A percentile compares a stretch with the other conserved stretches of the same genome.
phyloP scores from a whole-genome alignment of 2,888 invertebrate genomes.

The Sinohyriopsis cumingii region DNA sequence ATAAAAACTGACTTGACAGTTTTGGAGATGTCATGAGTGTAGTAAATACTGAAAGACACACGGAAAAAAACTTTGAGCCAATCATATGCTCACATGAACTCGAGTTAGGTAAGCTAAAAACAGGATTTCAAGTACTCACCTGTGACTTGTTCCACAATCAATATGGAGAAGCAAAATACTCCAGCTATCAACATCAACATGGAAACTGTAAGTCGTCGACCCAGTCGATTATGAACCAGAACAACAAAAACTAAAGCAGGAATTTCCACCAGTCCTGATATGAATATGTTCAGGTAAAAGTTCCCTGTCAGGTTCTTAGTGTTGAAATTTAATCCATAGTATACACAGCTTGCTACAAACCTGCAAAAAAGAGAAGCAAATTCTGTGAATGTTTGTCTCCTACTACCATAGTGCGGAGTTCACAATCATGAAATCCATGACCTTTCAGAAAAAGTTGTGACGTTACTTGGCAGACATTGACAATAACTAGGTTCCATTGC shows the following conservation, averaged over 20 bases:
- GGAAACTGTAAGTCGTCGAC: constrained; percentile 60
- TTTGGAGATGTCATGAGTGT: no score
- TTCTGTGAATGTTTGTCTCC: not conserved
- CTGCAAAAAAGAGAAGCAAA: constrained; percentile 37
- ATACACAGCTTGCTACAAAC: constrained; percentile 68
- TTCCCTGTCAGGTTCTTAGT: constrained; percentile 63
- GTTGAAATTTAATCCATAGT: constrained; percentile 67
- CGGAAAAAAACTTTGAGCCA: no score
- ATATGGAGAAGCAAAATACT: constrained; percentile 59
- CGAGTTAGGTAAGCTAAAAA: not conserved
- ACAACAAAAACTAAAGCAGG: constrained; percentile 66
- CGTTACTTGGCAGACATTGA: no score
- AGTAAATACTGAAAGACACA: no score
- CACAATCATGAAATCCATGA: no score
- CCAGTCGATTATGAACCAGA: constrained; percentile 61
- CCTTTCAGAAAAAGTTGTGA: no score
- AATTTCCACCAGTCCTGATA: constrained; percentile 67
- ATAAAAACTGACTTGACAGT: no score
- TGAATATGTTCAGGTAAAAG: constrained; percentile 64
- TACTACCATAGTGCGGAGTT: no score
- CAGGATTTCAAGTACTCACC: constrained; percentile 40
- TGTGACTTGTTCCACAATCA: constrained; percentile 51
- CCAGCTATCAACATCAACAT: constrained; percentile 59
- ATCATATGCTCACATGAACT: no score
- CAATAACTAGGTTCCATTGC: no score